A percentile compares a stretch with the other conserved stretches of the same genome.
Conservation (phyloP, 2,888 invertebrate genomes). For the Andrena flavipes region DNA sequence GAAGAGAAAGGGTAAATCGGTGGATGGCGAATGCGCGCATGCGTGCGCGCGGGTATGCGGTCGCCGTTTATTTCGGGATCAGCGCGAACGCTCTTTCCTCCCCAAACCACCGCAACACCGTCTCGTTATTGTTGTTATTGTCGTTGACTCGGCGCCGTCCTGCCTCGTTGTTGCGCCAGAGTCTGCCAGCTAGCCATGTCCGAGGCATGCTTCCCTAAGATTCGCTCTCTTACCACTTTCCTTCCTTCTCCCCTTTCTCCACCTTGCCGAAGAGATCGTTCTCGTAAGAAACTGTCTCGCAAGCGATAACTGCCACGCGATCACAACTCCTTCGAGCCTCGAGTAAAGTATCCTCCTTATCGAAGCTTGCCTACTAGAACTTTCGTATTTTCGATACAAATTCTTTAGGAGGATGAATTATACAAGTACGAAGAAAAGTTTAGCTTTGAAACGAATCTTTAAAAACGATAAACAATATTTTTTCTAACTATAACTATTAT, state of each 20-base stretch:
- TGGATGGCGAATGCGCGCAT: conserved; percentile 48
- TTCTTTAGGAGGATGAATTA: not conserved
- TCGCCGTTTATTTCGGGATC: conserved; percentile 73
- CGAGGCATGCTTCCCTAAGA: not conserved
- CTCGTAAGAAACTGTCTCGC: conserved; percentile 10
- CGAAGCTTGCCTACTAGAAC: not conserved
- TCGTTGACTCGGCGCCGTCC: conserved; percentile 53
- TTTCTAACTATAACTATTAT: too few relatives aligned
- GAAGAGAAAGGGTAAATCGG: conserved; percentile 65
- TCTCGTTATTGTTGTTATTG: conserved; percentile 70
- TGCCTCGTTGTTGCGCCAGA: conserved; percentile 10
- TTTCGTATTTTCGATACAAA: not conserved
- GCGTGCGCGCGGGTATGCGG: conserved; percentile 68
- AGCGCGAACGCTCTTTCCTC: conserved; percentile 56
- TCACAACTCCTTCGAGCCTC: not conserved
- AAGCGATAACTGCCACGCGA: conserved; percentile 10
- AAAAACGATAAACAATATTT: too few relatives aligned
- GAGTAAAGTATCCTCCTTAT: not conserved
- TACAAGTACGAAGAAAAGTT: too few relatives aligned
- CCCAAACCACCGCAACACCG: conserved; percentile 47
- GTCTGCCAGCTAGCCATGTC: conserved; percentile 36
- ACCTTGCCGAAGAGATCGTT: not conserved
- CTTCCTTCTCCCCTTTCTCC: not conserved
- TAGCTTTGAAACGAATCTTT: too few relatives aligned
- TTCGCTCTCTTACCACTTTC: not conserved